Base-by-base conservation (phyloP, 2,113 vertebrate genomes). In the Anarrhichthys ocellatus region DNA sequence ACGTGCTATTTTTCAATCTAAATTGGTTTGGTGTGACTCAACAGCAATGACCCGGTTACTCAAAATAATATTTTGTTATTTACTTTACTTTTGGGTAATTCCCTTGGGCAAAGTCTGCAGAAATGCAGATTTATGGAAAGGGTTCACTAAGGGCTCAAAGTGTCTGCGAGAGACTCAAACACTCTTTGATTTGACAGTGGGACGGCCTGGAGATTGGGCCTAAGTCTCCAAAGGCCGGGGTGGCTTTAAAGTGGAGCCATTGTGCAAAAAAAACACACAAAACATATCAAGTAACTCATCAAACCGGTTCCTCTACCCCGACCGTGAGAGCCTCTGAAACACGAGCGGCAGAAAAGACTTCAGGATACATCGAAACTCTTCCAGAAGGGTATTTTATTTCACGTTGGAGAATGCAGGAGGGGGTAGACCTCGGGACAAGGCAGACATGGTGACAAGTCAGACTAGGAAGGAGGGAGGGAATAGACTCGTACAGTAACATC, bases 381-480 rank as follows among this genome's bases (percentile, higher is more conserved):
- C 70, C 87, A 91, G 82, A 83, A 91, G 50, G 52, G 83, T 72
- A 58, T 91, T 94, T 95, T 93, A 94, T 94, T 94, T 92, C 83
- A 92, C 36, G 42, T 81, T 83, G 90, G 79, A 89, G 92, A 93
- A 92, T 89, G 83, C 76, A 87, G 77, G 80, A 80, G 68, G 24
- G 27, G 17, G 50, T 29, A 61, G 67, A 34, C 56, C 83, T 71
- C 58, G 72, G 72, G 80, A 89, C 82, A 88, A 92, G 91, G 87
- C 90, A 84, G 82, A 91, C 82, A 81, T 17, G 88, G 82, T 89
- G 89, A 81, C 71, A 64, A 67, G 68, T 79, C 32, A 81, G 80
- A 90, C 71, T n/a, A 27, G 38, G 63, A 52, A 65, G 68, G 68
- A 50, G 6, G 66, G 46, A 15, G 63, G 66, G 61, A 27, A 46